Evolutionary conservation across 2,113 vertebrate genomes (phyloP), one percentile per base, ranked within the genome.

Genomic region (Paralichthys olivaceus): DNA sequence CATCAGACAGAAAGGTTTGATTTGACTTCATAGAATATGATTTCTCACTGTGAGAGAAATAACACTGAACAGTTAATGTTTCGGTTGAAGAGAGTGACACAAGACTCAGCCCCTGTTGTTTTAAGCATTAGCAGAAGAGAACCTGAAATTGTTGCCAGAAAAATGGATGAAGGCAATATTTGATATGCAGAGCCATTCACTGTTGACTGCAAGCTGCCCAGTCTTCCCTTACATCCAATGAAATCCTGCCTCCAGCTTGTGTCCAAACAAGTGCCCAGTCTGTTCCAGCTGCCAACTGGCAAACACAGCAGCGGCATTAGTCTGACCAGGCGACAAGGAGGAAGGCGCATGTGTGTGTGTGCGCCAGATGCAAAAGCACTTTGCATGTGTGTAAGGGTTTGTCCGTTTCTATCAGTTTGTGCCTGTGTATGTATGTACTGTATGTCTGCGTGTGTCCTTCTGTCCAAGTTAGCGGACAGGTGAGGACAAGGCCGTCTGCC

Each of bases 101-200:
- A n/a, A 14, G 9, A 66, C 53, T 53, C 4, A 17, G 53, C 60
- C 51, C 64, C 73, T 75, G 64, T 67, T 77, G 67, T 80, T 84
- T 53, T 13, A 72, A 67, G 56, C 71, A 80, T 76, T 74, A 67
- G 74, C 40, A 79, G 69, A 80, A 34, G 19, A 67, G 32, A 82
- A 78, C 51, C 47, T 62, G 57, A 55, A 67, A 56, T 19, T 51
- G 55, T 69, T 85, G 86, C 86, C 83, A 89, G 75, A 84, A 69
- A 87, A 79, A 56, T 72, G 69, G 84, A 81, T 89, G 79, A 86
- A 87, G 82, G 77, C 64, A 55, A 49, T 72, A 70, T 87, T 87
- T 91, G 25, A 77, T 81, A 87, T 89, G 79, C 83, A 87, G 82
- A 89, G 54, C 67, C 78, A 49, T 81, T 80, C 84, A 82, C 72